Percentiles rank a stretch among this genome's conserved stretches.
Conservation (phyloP, 2,888 invertebrate species). For the Phortica okadai region DNA sequence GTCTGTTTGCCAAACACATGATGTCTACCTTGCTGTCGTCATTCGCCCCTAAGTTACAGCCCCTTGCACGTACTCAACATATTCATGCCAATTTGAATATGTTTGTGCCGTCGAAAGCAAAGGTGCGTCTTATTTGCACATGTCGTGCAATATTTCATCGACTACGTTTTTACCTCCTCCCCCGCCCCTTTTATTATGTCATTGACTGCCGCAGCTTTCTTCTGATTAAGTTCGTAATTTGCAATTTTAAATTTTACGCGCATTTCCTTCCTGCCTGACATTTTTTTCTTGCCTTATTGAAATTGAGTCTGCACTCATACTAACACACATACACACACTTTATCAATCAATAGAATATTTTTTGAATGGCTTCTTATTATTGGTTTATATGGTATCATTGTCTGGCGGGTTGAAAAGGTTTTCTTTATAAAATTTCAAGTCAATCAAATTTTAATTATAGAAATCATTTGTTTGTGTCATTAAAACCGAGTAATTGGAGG, state of each 20-base stretch:
- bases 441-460: no score
- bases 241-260: slow-evolving; percentile 31
- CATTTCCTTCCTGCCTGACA: background rate
- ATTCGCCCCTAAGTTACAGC: background rate
- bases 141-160: no score
- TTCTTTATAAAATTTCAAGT: no score
- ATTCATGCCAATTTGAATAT: slow-evolving; percentile 5
- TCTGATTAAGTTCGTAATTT: slow-evolving; percentile 21
- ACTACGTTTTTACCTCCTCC: no score
- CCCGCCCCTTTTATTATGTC: no score
- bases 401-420: no score
- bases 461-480: no score
- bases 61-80: background rate
- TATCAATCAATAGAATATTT: background rate
- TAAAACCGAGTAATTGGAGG: no score
- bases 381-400: background rate
- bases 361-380: background rate
- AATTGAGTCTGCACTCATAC: background rate
- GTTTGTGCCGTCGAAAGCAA: background rate
- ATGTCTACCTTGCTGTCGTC: background rate
- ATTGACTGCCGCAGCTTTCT: background rate
- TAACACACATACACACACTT: background rate
- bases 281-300: background rate
- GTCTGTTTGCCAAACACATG: background rate
- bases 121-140: background rate